Evolutionary conservation across 64 coral and sea anemone species (phyloP), one percentile per base, ranked within the genome.

Genomic region (Cladopsammia gracilis): DNA sequence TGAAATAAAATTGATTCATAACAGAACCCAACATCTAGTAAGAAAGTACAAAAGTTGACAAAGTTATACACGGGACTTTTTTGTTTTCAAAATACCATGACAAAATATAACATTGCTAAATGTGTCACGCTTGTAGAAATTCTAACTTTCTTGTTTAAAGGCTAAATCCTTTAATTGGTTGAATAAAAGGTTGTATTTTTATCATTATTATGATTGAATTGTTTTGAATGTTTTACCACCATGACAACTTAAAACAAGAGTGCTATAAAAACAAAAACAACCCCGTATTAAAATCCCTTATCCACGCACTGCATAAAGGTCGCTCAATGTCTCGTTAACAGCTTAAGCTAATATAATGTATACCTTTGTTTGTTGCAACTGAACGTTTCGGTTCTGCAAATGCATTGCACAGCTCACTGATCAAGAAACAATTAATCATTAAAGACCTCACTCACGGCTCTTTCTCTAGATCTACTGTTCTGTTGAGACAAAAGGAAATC

Each of bases 201-300:
- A 19, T 20, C 61, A 64, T 5, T 15, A 19, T 64, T 75, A 48
- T 48, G 16, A 49, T 75, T 75, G 20, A 19, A 4, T 18, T 49
- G 54, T 59, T 13, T 14, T 49, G 18, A 11, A 20, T 23, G 19
- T 47, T 25, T 13, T 4, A 52, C 80, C 44, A 61, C 80, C 60
- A 51, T 68, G 80, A 68, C 60, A 67, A 84, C 61, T 84, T 84
- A 67, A n/a, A 48, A 43, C 26, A 49, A 23, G 44, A n/a, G 14
- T 26, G 24, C 44, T 24, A 67, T 47, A 24, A 49, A 75, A 67
- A 47, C 3, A 68, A 24, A 84, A 84, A 84, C 80, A 68, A 84
- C 5, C 80, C 34, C 3, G 16, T 68, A 34, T 34, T 34, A 34
- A 67, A 84, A 84, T 84, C 80, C 13, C 60, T 68, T 84, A 49